Percentiles rank a stretch among this genome's conserved stretches.
Conservation (phyloP, 2,888 invertebrate genomes). For the Barypeithes pellucidus region DNA sequence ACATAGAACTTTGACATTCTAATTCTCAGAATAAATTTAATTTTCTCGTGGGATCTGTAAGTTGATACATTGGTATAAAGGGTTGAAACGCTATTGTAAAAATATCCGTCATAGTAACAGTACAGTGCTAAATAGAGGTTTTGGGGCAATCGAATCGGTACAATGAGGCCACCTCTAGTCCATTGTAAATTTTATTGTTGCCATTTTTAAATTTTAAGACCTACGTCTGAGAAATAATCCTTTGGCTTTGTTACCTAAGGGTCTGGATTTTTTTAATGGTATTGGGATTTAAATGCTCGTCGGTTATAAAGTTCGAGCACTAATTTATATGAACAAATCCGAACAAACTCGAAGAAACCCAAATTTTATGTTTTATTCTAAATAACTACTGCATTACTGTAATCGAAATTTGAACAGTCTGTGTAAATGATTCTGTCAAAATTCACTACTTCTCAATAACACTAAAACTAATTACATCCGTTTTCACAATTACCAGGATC, state of each 20-base stretch:
- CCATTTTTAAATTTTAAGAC: conserved; percentile 27
- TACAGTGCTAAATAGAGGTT: conserved; percentile 16
- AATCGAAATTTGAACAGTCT: too few relatives aligned
- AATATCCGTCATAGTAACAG: conserved; percentile 20
- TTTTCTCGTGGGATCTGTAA: conserved; percentile 34
- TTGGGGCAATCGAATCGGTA: conserved; percentile 28
- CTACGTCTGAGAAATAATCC: conserved; percentile 29
- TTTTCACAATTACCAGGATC: too few relatives aligned
- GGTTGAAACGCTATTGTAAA: conserved; percentile 23
- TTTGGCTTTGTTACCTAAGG: conserved; percentile 21
- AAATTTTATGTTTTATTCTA: too few relatives aligned
- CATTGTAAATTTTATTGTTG: conserved; percentile 32
- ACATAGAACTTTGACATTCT: too few relatives aligned
- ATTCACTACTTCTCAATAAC: too few relatives aligned
- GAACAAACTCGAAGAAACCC: too few relatives aligned
- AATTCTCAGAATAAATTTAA: not conserved
- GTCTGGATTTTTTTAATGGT: conserved; percentile 1
- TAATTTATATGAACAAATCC: too few relatives aligned
- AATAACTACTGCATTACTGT: too few relatives aligned
- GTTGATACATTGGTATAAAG: conserved; percentile 15
- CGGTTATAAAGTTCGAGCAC: not conserved
- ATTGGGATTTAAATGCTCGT: not conserved
- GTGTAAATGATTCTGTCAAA: too few relatives aligned
- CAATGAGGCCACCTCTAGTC: conserved; percentile 21
- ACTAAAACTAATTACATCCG: too few relatives aligned